These are phyloP conservation scores for Sterna hirundo DNA, from an alignment of 2,113 vertebrate genomes.

Conservation along the genomic window DNA sequence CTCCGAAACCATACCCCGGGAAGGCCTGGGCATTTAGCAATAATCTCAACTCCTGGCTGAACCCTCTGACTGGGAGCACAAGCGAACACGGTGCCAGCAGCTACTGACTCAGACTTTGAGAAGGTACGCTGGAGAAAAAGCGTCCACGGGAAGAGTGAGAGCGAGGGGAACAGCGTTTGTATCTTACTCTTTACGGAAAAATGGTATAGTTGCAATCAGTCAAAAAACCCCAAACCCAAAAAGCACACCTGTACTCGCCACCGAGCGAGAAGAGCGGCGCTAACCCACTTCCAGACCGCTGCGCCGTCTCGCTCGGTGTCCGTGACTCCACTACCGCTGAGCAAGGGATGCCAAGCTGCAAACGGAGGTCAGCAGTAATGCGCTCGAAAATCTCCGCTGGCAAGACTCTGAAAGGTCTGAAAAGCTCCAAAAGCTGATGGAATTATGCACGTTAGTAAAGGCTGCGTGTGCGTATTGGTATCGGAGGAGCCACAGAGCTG, in stretches of 20 bases:
- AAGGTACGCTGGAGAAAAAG: constrained; percentile 26
- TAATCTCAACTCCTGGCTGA: constrained; percentile 58
- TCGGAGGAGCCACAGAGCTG: not conserved
- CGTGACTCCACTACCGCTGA: rapidly evolving
- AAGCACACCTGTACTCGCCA: not conserved
- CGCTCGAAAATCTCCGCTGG: not conserved
- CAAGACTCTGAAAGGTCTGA: not conserved
- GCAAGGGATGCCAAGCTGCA: not conserved
- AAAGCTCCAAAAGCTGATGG: not conserved
- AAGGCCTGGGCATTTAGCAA: constrained; percentile 9
- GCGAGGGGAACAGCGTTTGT: rapidly evolving
- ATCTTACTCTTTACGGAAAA: not conserved
- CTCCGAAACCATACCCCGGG: not conserved
- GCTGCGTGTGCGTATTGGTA: rapidly evolving
- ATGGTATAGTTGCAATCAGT: rapidly evolving
- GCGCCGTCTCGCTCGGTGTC: rapidly evolving
- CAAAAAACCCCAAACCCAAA: not conserved
- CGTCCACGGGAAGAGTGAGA: not conserved
- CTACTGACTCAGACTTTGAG: constrained; percentile 22
- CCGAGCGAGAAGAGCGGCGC: rapidly evolving
- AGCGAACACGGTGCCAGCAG: constrained; percentile 31
- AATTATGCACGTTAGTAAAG: rapidly evolving
- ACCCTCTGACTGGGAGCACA: constrained; percentile 42
- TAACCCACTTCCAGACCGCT: not conserved
- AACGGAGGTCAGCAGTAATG: rapidly evolving